phyloP scores from a whole-genome alignment of 2,113 vertebrate genomes.

The Oncorhynchus clarkii region DNA sequence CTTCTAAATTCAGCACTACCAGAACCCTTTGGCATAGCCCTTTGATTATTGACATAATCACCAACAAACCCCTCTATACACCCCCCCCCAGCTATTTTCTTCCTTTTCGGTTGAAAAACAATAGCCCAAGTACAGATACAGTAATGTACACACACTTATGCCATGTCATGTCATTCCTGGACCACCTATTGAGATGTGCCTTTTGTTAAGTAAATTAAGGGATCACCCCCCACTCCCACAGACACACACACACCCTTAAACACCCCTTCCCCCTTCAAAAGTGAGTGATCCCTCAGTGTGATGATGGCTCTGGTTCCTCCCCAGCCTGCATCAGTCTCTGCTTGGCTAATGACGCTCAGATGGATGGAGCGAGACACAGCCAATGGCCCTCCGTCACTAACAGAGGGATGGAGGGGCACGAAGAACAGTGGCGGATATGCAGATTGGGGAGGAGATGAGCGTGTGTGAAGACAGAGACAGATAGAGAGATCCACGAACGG shows the following conservation, averaged over 20 bases:
- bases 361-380: conserved; percentile 66
- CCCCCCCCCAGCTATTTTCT: conserved; percentile 6
- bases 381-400: conserved; percentile 62
- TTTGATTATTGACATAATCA: neutral
- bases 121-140: too few species aligned
- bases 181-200: too few species aligned
- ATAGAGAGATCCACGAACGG: conserved; percentile 61
- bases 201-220: too few species aligned
- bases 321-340: conserved; percentile 1
- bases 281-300: conserved; percentile 27
- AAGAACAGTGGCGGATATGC: conserved; percentile 57
- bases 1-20: neutral
- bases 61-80: conserved; percentile 12
- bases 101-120: too few species aligned
- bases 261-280: conserved; percentile 25
- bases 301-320: conserved; percentile 11
- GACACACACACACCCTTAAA: too few species aligned
- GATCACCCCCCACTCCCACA: neutral
- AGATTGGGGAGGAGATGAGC: conserved; percentile 57
- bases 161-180: too few species aligned
- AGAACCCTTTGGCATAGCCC: neutral
- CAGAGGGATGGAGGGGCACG: conserved; percentile 40
- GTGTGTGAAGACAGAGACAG: conserved; percentile 69
- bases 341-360: conserved; percentile 64
- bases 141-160: too few species aligned